Evolutionary conservation across 2,888 invertebrate genomes (phyloP), one percentile per base, ranked within the genome.

Genomic region (Chamaedrilus cognettii): DNA sequence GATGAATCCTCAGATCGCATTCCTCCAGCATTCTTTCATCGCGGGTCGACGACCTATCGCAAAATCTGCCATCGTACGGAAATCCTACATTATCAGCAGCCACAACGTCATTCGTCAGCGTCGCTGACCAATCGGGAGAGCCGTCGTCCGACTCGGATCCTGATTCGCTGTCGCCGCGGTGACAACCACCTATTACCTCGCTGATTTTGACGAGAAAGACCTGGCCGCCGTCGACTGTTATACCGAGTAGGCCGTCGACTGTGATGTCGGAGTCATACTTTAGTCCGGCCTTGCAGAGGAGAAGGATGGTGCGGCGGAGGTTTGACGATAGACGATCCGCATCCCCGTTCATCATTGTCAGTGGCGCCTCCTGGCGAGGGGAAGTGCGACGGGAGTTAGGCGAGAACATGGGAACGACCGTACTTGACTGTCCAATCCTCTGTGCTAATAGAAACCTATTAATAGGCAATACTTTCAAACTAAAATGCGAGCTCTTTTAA

Each of bases 281-380:
- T 32, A 67, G 42, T 1, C 58, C 58, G 26, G 63, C 55, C 59
- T 67, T 67, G 28, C 64, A 67, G 26, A 67, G 58, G 2, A 67
- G 59, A 49, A 57, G 66, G 31, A 67, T 58, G 15, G 64, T 50
- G 26, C 59, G 59, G 26, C 32, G 49, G 26, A 67, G 57, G 11
- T 60, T 62, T 7, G 55, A 7, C 7, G 55, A 19, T 7, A 52
- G 55, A 23, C 26, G 55, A 5, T 52, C 55, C 5, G 55, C 26
- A 26, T 52, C 42, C n/a, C n/a, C n/a, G n/a, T n/a, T n/a, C n/a
- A n/a, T n/a, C n/a, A n/a, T n/a, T n/a, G n/a, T n/a, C n/a, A n/a
- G n/a, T n/a, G n/a, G n/a, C n/a, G n/a, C n/a, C n/a, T n/a, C n/a
- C n/a, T n/a, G n/a, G n/a, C n/a, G n/a, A n/a, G n/a, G n/a, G n/a